phyloP scores from a whole-genome alignment of 2,888 invertebrate genomes.

The Drosophila picticornis region DNA sequence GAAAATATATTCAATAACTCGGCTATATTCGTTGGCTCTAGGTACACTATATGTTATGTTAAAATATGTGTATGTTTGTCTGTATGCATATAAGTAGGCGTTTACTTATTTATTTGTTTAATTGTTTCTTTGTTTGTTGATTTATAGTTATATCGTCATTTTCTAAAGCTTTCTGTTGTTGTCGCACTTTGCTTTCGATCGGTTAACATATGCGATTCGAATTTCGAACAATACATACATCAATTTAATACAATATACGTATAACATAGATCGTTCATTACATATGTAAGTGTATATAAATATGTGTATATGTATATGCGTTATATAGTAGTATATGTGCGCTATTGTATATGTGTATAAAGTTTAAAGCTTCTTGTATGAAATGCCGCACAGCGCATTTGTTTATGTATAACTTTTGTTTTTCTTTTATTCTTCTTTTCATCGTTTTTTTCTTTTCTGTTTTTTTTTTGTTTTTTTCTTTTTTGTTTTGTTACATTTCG shows the following conservation, averaged over 20 bases:
- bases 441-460: background rate
- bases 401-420: conserved; percentile 18
- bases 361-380: conserved; percentile 61
- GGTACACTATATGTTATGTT: conserved; percentile 18
- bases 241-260: conserved; percentile 18
- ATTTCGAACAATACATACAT: conserved; percentile 23
- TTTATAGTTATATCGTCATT: conserved; percentile 32
- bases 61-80: background rate
- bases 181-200: conserved; percentile 33
- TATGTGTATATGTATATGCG: conserved; percentile 10
- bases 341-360: conserved; percentile 40
- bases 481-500: background rate
- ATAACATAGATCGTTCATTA: conserved; percentile 37
- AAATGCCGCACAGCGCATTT: conserved; percentile 64
- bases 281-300: conserved; percentile 23
- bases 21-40: conserved; percentile 51
- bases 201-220: conserved; percentile 46
- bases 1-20: conserved; percentile 15
- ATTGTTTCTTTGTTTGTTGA: conserved; percentile 16
- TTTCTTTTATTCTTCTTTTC: background rate
- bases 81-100: background rate
- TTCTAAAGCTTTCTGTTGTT: conserved; percentile 52
- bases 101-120: conserved; percentile 10
- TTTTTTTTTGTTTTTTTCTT: background rate
- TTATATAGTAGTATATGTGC: conserved; percentile 20